Evolutionary conservation across 2,888 invertebrate species (phyloP), one percentile per base, ranked within the genome.

Genomic region (Macroteleia sp.): DNA sequence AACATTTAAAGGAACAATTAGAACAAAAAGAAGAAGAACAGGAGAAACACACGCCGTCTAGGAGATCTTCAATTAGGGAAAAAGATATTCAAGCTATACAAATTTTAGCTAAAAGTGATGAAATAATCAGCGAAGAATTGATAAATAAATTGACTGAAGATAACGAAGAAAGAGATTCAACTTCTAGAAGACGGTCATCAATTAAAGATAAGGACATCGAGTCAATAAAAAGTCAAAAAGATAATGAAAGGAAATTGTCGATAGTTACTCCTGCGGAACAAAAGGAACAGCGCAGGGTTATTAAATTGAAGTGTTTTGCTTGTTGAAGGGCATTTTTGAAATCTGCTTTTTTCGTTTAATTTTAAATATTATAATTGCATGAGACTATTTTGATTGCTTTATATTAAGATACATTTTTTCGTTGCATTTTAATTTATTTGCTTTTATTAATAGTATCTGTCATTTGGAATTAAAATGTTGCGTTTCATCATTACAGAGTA

Each of bases 31-130:
- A 70, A 12, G 1, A 2, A 3, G 34, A 74, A 19, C 77, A 85
- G 28, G 85, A 84, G 81, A 85, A 88, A 34, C 81, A 77, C 83
- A 67, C 79, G 85, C 4, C 10, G 1, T 44, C 16, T 0, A 48
- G 39, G 14, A 57, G 46, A 8, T 61, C 67, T 14, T 71, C 62
- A 0, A 50, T 61, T 25, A 50, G 12, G n/a, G 70, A 71, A 14
- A 71, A 62, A 32, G 70, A 62, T 52, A 57, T 64, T 6, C 67
- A 76, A 28, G 48, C 42, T 10, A 12, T 50, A 3, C 39, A 74
- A 86, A 88, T 81, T 88, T 81, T 86, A 88, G 34, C 34, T 4
- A 41, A 56, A n/a, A 48, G 46, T 22, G 91, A 62, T 89, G 88
- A 22, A 30, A 61, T 48, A 34, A 54, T 44, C 5, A 48, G 34